Evolutionary conservation across 2,113 vertebrate species (phyloP), one percentile per base, ranked within the genome.

Genomic region (Micronisus gabar): DNA sequence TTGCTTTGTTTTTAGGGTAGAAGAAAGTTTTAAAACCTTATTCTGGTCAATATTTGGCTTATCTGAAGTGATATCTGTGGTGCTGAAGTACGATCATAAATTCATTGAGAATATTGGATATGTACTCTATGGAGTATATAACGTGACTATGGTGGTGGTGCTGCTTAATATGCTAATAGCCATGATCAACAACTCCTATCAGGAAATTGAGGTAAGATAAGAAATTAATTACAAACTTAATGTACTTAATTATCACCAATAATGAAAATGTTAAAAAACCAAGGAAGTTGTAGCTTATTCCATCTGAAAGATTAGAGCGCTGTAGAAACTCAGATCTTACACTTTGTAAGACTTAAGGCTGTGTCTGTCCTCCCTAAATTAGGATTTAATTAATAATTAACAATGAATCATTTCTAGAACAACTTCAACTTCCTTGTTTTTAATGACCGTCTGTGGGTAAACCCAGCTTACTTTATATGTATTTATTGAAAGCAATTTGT

Each of bases 121-220:
- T 4, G 99, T 99, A 71, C 98, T 99, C 88, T 99, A 99, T 2
- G 99, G 99, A 15, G 99, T 99, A 75, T 99, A 99, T 84, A 99
- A 99, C 0, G 99, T 99, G 96, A 99, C 99, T 29, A 99, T 99
- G 99, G 99, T 99, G 97, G 99, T 99, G 12, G 99, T 99, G 65
- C 99, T 99, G 36, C 99, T 99, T 92, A 99, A 99, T 94, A 99
- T 99, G 99, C 98, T 99, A 36, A 99, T 99, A 94, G 99, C 99
- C 96, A 99, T 99, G 99, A 99, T 99, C 98, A 99, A 99, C 98
- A 99, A 98, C 98, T 99, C 99, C 17, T 99, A 99, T 96, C 99
- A 99, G 98, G 99, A 99, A 98, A 99, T 99, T 29, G 99, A 99
- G 99, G 99, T 99, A 98, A 97, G 98, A 59, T 22, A 65, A 38